phyloP scores from a whole-genome alignment of 2,888 invertebrate genomes.

The Caradrina clavipalpis region DNA sequence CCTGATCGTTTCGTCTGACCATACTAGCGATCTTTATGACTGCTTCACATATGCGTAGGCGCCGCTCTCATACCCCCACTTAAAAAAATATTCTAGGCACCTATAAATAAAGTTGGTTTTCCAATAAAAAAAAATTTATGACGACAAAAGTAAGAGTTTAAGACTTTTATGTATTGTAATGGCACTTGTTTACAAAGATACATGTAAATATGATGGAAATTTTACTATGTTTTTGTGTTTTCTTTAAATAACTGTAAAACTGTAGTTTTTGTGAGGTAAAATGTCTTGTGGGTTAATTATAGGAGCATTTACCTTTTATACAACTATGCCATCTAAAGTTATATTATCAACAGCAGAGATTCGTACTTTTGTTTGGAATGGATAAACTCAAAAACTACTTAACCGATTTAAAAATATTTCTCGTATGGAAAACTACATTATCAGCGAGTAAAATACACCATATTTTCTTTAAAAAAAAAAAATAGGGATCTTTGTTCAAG shows the following conservation, averaged over 20 bases:
- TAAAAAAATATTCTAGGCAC: neutral
- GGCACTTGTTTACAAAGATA: conserved; percentile 48
- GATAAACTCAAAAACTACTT: no score
- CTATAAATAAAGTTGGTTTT: conserved; percentile 20
- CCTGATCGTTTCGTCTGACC: conserved; percentile 44
- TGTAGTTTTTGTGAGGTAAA: conserved; percentile 1
- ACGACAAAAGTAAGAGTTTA: conserved; percentile 41
- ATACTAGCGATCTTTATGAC: conserved; percentile 49
- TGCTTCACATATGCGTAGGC: conserved; percentile 40
- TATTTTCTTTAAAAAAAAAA: no score
- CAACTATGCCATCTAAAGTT: no score
- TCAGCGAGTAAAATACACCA: no score
- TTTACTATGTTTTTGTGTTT: conserved; percentile 7
- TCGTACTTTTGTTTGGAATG: no score
- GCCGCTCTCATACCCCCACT: conserved; percentile 6
- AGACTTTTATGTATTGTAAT: conserved; percentile 51
- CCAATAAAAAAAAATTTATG: conserved; percentile 3
- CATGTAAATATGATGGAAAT: conserved; percentile 45
- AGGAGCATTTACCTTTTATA: conserved; percentile 9
- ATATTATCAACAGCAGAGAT: no score
- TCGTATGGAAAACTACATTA: no score
- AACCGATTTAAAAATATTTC: no score
- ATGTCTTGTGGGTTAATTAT: conserved; percentile 19
- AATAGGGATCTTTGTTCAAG: no score
- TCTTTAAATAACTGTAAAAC: conserved; percentile 10